Evolutionary conservation across 1,140 invertebrate species (phyloP).

Genomic region (Drosophila kikkawai): DNA sequence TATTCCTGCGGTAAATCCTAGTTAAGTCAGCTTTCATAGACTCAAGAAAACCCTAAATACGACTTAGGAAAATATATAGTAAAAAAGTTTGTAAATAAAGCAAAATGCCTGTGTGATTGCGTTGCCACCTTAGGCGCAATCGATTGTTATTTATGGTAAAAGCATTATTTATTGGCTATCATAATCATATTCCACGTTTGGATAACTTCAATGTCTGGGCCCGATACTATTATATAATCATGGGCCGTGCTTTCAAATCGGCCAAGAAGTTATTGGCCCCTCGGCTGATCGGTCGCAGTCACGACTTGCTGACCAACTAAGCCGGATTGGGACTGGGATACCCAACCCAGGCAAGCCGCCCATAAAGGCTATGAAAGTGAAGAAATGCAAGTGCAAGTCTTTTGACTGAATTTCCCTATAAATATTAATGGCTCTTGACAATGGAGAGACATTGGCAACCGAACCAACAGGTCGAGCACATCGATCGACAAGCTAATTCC

Average conservation of each 20-base stretch:
- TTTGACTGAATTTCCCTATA: conserved; percentile 57
- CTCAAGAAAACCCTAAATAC: neutral
- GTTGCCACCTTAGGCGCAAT: conserved; percentile 31
- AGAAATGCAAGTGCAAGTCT: conserved; percentile 58
- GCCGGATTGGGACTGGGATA: conserved; percentile 28
- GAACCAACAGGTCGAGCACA: conserved; percentile 33
- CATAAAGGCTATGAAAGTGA: conserved; percentile 57
- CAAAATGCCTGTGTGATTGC: conserved; percentile 20
- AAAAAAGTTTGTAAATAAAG: conserved; percentile 9
- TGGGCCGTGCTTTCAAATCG: conserved; percentile 46
- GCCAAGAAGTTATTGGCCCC: conserved; percentile 52
- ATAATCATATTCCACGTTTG: conserved; percentile 44
- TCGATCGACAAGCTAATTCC: conserved; percentile 24
- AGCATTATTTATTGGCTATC: conserved; percentile 44
- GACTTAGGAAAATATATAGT: neutral
- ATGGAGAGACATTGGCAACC: conserved; percentile 33
- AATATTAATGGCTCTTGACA: conserved; percentile 40
- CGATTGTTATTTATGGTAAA: conserved; percentile 34
- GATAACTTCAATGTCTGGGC: conserved; percentile 44
- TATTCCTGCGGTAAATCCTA: no score
- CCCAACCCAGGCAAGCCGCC: conserved; percentile 6
- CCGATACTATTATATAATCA: conserved; percentile 44
- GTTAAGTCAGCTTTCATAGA: no score
- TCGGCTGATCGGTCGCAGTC: conserved; percentile 32
- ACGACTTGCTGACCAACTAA: conserved; percentile 50